A percentile compares a stretch with the other conserved stretches of the same genome.
phyloP scores from a whole-genome alignment of 1,140 invertebrate species.

The Hylaeus anthracinus region DNA sequence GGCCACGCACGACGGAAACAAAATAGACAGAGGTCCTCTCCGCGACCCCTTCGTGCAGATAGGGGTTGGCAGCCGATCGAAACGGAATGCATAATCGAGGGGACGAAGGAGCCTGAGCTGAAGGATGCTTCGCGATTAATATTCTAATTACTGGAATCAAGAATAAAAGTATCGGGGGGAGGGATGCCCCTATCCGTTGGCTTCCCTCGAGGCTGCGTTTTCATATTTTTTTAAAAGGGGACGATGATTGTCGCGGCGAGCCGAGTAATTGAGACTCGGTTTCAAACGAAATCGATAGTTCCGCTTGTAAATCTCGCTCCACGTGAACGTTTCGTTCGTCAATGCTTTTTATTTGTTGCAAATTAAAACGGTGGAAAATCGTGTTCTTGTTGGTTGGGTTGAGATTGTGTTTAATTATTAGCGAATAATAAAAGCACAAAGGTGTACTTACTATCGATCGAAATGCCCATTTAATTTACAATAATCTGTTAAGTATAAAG shows the following conservation, averaged over 20 bases:
- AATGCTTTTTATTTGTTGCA: background rate
- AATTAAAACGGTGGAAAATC: no score
- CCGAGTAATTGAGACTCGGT: background rate
- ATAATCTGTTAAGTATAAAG: no score
- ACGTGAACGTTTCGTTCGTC: background rate
- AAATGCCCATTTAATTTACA: no score
- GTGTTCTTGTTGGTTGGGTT: no score
- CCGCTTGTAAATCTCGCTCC: background rate
- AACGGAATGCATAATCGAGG: conserved; percentile 31
- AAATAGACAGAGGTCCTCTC: conserved; percentile 9
- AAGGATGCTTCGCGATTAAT: conserved; percentile 31
- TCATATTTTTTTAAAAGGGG: background rate
- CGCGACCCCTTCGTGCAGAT: background rate
- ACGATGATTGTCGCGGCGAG: background rate
- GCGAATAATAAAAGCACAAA: no score
- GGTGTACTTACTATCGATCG: no score
- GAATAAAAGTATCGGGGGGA: conserved; percentile 20
- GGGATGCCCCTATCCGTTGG: background rate
- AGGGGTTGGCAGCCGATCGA: background rate
- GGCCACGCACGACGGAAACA: conserved; percentile 17
- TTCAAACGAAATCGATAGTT: background rate
- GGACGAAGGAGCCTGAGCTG: background rate
- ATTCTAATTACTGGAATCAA: conserved; percentile 44
- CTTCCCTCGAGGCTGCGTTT: background rate
- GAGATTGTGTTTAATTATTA: no score